These are phyloP conservation scores for Chloroclystis v-ata DNA, from an alignment of 2,888 invertebrate species.

Conservation along the genomic window DNA sequence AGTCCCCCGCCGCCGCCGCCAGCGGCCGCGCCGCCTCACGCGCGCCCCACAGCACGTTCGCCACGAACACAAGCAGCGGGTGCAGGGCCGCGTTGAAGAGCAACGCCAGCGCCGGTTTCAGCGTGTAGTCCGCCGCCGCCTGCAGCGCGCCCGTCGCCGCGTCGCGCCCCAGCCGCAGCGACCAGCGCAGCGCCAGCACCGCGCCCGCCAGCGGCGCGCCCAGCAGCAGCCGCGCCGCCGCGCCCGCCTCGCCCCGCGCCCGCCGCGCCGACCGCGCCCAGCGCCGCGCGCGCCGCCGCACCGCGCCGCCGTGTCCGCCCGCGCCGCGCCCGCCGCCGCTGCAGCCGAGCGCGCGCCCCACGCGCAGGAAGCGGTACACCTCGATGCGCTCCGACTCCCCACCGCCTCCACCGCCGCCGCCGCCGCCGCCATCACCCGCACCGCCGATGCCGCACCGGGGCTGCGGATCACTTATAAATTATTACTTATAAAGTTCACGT, in stretches of 20 bases:
- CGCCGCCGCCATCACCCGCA: background rate
- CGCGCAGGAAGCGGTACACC: slow-evolving; percentile 53
- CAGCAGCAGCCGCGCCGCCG: slow-evolving; percentile 75
- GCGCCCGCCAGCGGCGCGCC: slow-evolving; percentile 78
- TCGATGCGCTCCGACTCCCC: slow-evolving; percentile 48
- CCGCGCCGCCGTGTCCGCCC: slow-evolving; percentile 28
- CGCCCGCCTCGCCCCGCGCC: slow-evolving; percentile 26
- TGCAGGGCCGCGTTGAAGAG: slow-evolving; percentile 83
- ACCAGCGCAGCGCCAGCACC: slow-evolving; percentile 72
- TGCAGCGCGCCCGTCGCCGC: slow-evolving; percentile 37
- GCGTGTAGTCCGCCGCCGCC: slow-evolving; percentile 78
- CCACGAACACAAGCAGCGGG: slow-evolving; percentile 80
- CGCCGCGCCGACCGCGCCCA: slow-evolving; percentile 30
- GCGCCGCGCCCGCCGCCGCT: slow-evolving; percentile 30
- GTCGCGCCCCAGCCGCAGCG: slow-evolving; percentile 38
- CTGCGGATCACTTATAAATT: background rate
- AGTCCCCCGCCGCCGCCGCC: slow-evolving; percentile 71
- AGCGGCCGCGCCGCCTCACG: slow-evolving; percentile 40
- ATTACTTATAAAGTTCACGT: too few relatives aligned
- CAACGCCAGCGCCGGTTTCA: slow-evolving; percentile 84
- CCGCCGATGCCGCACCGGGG: slow-evolving; percentile 5
- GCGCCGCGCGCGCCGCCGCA: slow-evolving; percentile 19
- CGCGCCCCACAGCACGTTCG: slow-evolving; percentile 41
- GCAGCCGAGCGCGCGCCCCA: slow-evolving; percentile 18
- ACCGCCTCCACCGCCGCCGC: background rate